A percentile compares a stretch with the other conserved stretches of the same genome.
phyloP scores from a whole-genome alignment of 2,797 vertebrate genomes.

The Danio tinwini region DNA sequence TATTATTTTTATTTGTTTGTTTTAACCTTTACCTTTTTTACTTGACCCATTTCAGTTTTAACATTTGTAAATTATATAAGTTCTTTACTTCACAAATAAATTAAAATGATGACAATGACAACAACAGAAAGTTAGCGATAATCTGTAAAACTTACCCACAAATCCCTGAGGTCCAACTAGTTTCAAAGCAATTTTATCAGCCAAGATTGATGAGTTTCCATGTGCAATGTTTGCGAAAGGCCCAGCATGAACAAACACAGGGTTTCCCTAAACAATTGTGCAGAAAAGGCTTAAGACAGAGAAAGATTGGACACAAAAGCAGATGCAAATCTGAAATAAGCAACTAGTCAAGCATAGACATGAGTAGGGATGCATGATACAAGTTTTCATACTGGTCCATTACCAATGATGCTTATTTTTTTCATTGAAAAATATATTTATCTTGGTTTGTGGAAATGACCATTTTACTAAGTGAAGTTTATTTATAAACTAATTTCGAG shows the following conservation, averaged over 20 bases:
- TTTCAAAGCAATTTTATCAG: conserved; percentile 97
- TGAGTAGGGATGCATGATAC: too few relatives aligned
- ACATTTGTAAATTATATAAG: too few relatives aligned
- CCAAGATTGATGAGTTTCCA: conserved; percentile 97
- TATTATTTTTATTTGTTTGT: not conserved
- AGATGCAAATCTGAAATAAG: not conserved
- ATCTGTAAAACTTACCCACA: conserved; percentile 82
- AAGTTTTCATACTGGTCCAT: too few relatives aligned
- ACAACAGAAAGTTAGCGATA: not conserved
- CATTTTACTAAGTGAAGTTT: too few relatives aligned
- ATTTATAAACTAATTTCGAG: too few relatives aligned
- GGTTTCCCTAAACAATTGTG: conserved; percentile 83
- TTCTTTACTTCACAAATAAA: not conserved
- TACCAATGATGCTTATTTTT: too few relatives aligned
- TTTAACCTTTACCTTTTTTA: not conserved
- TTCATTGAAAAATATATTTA: too few relatives aligned
- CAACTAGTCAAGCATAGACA: not conserved
- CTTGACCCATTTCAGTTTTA: not conserved
- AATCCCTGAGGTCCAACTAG: conserved; percentile 94
- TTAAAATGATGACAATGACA: not conserved
- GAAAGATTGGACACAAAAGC: not conserved
- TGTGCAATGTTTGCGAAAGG: conserved; percentile 99
- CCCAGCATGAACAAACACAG: conserved; percentile 97
- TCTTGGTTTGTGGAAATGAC: too few relatives aligned
- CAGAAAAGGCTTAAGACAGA: not conserved